Evolutionary conservation across 92 coral and sea anemone genomes (phyloP).

Genomic region (Muricea muricata): DNA sequence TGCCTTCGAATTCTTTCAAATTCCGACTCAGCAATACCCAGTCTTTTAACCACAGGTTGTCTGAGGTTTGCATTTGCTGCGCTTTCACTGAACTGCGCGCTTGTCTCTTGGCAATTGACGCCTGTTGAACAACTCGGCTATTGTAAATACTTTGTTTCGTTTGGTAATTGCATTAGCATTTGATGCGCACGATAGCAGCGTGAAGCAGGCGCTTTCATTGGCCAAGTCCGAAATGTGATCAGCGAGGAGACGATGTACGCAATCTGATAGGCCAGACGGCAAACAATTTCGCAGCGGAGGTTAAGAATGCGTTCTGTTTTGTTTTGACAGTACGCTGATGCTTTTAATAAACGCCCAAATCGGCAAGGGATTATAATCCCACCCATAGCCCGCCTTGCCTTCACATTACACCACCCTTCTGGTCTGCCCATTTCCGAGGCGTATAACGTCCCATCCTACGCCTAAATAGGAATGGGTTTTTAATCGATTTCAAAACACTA

Average conservation of each 20-base stretch:
- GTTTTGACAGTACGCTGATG: constrained; percentile 45
- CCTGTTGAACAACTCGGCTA: constrained; percentile 47
- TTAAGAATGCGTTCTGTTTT: constrained; percentile 40
- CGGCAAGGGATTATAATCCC: constrained; percentile 29
- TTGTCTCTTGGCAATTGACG: constrained; percentile 39
- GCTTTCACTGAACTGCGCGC: not conserved
- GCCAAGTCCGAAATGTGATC: constrained; percentile 1
- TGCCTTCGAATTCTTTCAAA: not conserved
- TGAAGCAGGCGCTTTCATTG: constrained; percentile 14
- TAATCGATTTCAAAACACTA: not conserved
- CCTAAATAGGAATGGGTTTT: not conserved
- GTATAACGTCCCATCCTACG: not conserved
- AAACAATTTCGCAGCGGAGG: constrained; percentile 37
- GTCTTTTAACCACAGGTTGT: not conserved
- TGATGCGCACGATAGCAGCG: not conserved
- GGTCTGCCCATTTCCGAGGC: not conserved
- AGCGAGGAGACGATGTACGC: not conserved
- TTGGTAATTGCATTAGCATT: constrained; percentile 45
- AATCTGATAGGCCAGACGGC: constrained; percentile 33
- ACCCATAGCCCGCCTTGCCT: constrained; percentile 38
- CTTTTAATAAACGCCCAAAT: constrained; percentile 39
- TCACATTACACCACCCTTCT: not conserved
- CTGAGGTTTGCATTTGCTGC: not conserved
- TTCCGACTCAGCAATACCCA: not conserved
- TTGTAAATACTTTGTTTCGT: constrained; percentile 56